Conservation (phyloP, 2,888 invertebrate genomes). For the Apeira syringaria region DNA sequence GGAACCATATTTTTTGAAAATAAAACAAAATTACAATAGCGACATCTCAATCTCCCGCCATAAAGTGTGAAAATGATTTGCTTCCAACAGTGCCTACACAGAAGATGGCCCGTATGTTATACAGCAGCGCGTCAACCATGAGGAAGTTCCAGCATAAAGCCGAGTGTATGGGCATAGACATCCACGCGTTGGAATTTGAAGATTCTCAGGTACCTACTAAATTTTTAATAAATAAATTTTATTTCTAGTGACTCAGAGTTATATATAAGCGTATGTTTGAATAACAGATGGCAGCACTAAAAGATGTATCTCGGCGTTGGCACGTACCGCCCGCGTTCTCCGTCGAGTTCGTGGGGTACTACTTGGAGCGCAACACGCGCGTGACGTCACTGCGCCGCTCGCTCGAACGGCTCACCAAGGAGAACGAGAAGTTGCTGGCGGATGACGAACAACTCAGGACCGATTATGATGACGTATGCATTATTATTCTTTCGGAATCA, state of each 20-base stretch:
- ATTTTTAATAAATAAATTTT: too few relatives aligned
- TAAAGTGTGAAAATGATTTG: too few relatives aligned
- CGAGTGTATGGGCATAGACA: slow-evolving; percentile 95
- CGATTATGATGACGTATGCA: slow-evolving; percentile 90
- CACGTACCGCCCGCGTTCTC: slow-evolving; percentile 97
- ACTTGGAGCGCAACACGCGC: slow-evolving; percentile 93
- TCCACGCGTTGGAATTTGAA: slow-evolving; percentile 90
- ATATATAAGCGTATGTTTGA: too few relatives aligned
- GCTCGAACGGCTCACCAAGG: slow-evolving; percentile 88
- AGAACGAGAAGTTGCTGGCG: slow-evolving; percentile 89
- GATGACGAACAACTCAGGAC: slow-evolving; percentile 90
- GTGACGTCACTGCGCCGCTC: slow-evolving; percentile 91
- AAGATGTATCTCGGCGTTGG: slow-evolving; percentile 96
- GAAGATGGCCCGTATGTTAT: slow-evolving; percentile 95
- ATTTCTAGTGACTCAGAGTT: too few relatives aligned
- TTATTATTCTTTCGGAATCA: too few relatives aligned
- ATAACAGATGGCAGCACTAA: slow-evolving; percentile 89
- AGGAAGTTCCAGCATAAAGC: slow-evolving; percentile 92
- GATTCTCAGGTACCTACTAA: slow-evolving; percentile 86
- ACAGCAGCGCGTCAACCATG: slow-evolving; percentile 95
- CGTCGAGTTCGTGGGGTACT: slow-evolving; percentile 97
- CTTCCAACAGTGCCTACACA: slow-evolving; percentile 91
- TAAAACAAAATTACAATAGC: too few relatives aligned
- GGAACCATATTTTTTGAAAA: too few relatives aligned
- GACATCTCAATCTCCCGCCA: too few relatives aligned